Base-by-base conservation (phyloP, 1,140 invertebrate species). In the Orius laevigatus region DNA sequence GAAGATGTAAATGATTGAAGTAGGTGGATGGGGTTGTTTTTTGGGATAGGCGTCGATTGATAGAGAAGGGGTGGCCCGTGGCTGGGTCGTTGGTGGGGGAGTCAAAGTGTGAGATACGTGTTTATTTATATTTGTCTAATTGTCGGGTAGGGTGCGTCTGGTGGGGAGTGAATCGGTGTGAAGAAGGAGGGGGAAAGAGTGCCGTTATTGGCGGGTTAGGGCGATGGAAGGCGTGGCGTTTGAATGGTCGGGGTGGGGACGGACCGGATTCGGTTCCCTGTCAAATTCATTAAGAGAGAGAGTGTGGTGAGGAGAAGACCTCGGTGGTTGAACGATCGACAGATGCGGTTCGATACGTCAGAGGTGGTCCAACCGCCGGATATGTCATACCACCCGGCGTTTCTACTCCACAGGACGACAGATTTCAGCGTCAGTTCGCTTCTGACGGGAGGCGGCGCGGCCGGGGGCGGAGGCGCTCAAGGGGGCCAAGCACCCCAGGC, bases 341-440 rank as follows among this genome's bases (percentile, higher is more conserved):
- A 45, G 43, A 45, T 45, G 43, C 43, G 43, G 43, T 45, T 31
- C 43, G 43, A 45, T 19, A 45, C 43, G 19, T 45, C 43, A 45
- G 44, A 46, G 20, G 48, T 49, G 54, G 52, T 49, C 38, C 43
- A 45, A 45, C 43, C 43, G 43, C 43, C 43, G 32, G 43, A 45
- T 19, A 45, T 45, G 43, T 55, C 57, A 38, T 56, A 53, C 48
- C 56, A 56, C 50, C 56, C 46, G 47, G 57, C 56, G 38, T 54
- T 50, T 44, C 55, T 58, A 48, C 53, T 58, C 40, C 57, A 48
- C 50, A 51, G 84, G 64, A 84, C 85, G 64, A 86, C 87, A 59
- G 89, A 92, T 72, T 92, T 92, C 70, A 85, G 83, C 70, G 84
- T 91, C 56, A 86, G 82, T 57, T 86, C 84, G 60, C 71, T 92